Evolutionary conservation across 2,797 vertebrate species (phyloP).

Genomic region (Chromis chromis): DNA sequence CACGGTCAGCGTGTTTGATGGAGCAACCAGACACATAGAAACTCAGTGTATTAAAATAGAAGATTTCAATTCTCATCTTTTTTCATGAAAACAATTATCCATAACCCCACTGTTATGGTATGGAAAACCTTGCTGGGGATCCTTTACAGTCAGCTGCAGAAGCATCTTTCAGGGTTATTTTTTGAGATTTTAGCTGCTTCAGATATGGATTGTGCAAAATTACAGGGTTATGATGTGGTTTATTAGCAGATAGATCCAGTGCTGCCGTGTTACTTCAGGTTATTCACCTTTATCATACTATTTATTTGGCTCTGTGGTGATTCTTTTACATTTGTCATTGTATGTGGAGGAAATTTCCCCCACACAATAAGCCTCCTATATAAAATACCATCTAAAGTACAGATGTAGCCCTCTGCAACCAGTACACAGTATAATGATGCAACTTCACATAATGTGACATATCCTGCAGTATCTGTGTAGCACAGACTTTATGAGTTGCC

Average conservation of each 20-base stretch:
- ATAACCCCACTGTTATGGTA: constrained; percentile 8
- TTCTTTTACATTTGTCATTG: background rate
- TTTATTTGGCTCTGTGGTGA: background rate
- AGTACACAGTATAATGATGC: constrained; percentile 3
- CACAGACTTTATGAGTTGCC: constrained; percentile 42
- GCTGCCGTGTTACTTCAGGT: background rate
- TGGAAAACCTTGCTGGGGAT: constrained; percentile 5
- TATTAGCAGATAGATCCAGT: background rate
- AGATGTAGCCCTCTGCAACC: constrained; percentile 1
- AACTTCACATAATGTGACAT: constrained; percentile 29
- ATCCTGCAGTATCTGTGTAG: constrained; percentile 27
- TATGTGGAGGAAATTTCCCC: background rate
- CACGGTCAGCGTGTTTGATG: constrained; percentile 37
- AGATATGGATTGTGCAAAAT: constrained; percentile 12
- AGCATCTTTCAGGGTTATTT: background rate
- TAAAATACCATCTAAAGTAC: constrained; percentile 2
- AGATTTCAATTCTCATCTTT: constrained; percentile 17
- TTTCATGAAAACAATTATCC: constrained; percentile 8
- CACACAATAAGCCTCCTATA: background rate
- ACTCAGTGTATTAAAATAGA: background rate
- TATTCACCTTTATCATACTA: background rate
- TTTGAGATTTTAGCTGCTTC: background rate
- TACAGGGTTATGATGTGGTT: background rate
- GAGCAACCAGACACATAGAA: constrained; percentile 43
- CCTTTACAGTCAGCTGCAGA: constrained; percentile 15